Percentiles rank a stretch among this genome's conserved stretches.
These are phyloP conservation scores for Sciurus niger DNA, from an alignment of 2,113 vertebrate genomes.

Conservation along the genomic window DNA sequence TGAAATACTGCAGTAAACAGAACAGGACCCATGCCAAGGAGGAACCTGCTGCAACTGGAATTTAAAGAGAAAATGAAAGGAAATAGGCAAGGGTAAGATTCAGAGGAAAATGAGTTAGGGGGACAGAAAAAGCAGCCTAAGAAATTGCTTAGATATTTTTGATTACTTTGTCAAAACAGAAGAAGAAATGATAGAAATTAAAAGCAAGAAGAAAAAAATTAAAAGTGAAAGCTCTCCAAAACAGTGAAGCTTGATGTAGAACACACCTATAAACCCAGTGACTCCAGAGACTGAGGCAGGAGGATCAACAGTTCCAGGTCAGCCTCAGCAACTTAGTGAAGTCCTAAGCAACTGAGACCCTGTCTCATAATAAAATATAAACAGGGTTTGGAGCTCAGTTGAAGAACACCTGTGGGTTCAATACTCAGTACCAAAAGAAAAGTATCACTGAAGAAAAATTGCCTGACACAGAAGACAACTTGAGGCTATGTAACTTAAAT, in stretches of 20 bases:
- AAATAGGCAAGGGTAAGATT: not conserved
- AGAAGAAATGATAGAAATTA: not conserved
- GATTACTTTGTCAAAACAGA: not conserved
- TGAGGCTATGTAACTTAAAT: not conserved
- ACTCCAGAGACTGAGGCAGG: too few species aligned
- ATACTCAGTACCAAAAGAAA: not conserved
- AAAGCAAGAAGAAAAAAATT: not conserved
- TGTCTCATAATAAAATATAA: too few species aligned
- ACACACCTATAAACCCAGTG: too few species aligned
- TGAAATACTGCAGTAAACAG: not conserved
- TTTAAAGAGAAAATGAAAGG: not conserved
- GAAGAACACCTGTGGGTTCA: too few species aligned
- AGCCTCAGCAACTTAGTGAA: too few species aligned
- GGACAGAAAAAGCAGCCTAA: not conserved
- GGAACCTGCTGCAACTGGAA: not conserved
- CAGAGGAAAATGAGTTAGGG: not conserved
- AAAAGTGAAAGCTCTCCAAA: rapidly evolving
- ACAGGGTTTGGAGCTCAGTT: too few species aligned
- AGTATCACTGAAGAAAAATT: not conserved
- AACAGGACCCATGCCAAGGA: not conserved
- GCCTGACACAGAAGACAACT: not conserved
- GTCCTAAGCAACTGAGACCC: too few species aligned
- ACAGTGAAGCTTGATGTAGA: too few species aligned
- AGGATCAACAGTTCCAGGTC: too few species aligned
- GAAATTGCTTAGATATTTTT: not conserved